Evolutionary conservation across 2,113 vertebrate species (phyloP).

Genomic region (Lasiurus cinereus): DNA sequence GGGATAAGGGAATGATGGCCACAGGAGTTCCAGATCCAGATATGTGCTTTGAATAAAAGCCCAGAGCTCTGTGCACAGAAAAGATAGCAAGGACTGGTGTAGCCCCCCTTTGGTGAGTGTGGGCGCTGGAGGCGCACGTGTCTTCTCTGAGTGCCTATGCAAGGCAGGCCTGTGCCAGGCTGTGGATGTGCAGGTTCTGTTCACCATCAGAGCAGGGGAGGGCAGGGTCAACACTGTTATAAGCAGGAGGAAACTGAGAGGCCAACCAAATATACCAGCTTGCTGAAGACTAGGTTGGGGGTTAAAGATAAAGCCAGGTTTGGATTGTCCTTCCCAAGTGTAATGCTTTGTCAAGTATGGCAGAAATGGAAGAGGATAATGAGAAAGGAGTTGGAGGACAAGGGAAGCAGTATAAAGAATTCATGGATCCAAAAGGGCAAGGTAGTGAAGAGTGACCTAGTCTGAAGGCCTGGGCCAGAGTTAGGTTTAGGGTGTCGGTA

Average conservation of each 20-base stretch:
- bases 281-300: background rate
- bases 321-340: background rate
- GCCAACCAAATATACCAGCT: background rate
- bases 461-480: background rate
- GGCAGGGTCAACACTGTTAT: background rate
- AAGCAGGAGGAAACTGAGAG: background rate
- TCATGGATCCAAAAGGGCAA: background rate
- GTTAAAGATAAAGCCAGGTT: background rate
- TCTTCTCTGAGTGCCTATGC: fast-evolving
- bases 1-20: background rate
- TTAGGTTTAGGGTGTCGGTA: background rate
- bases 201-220: background rate
- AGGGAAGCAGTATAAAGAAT: background rate
- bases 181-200: fast-evolving
- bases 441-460: background rate
- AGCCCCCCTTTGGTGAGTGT: too few relatives aligned
- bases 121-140: fast-evolving
- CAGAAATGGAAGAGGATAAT: background rate
- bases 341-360: background rate
- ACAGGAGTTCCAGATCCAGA: too few relatives aligned
- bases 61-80: background rate
- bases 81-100: background rate
- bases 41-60: background rate
- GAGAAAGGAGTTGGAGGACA: background rate
- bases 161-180: fast-evolving